Conservation (phyloP, 92 coral and sea anemone genomes). For the Palythoa heliodiscus region DNA sequence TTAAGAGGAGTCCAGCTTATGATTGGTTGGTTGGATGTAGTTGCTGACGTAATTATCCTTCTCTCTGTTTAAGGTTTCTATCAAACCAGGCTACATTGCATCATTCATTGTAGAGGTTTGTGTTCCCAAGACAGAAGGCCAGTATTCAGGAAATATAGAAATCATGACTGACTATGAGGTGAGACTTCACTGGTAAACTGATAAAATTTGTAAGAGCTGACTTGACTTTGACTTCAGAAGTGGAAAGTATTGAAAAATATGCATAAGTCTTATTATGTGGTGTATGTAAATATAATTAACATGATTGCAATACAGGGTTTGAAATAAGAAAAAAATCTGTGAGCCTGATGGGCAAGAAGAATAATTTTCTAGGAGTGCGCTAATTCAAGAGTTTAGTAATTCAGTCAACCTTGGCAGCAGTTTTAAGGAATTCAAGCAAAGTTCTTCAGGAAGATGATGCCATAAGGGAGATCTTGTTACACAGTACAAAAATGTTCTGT, state of each 20-base stretch:
- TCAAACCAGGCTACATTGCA: constrained; percentile 78
- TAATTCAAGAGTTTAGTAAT: too few relatives aligned
- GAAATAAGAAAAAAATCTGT: too few relatives aligned
- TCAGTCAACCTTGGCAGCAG: too few relatives aligned
- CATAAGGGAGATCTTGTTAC: too few relatives aligned
- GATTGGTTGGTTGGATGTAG: too few relatives aligned
- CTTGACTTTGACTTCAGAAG: background rate
- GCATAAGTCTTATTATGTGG: background rate
- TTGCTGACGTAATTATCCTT: background rate
- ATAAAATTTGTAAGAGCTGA: background rate
- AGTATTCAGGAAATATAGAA: constrained; percentile 77
- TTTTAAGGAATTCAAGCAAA: too few relatives aligned
- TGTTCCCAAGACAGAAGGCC: constrained; percentile 84
- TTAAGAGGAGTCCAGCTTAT: background rate
- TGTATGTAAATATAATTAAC: background rate
- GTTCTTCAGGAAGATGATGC: too few relatives aligned
- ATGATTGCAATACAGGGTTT: too few relatives aligned
- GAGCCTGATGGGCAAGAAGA: too few relatives aligned
- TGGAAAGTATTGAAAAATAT: background rate
- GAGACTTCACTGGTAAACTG: background rate
- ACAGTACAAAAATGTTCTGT: too few relatives aligned
- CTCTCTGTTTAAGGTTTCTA: constrained; percentile 47
- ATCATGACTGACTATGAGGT: constrained; percentile 89
- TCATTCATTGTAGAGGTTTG: constrained; percentile 71
- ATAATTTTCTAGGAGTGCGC: too few relatives aligned